Evolutionary conservation across 1,140 invertebrate species (phyloP).

Genomic region (Ceratina australensis): DNA sequence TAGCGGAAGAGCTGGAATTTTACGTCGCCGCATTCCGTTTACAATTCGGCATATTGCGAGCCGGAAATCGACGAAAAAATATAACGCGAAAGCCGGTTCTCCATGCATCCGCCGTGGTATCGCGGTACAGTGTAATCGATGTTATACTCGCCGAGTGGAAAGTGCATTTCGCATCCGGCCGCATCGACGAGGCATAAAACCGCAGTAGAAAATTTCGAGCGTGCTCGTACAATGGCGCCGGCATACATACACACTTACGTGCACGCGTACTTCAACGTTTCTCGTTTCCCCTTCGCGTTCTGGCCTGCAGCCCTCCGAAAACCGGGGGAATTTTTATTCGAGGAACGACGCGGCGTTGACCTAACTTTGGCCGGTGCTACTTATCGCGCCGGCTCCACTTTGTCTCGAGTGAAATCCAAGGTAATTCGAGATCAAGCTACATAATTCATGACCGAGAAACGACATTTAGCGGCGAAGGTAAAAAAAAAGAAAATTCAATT

Average conservation of each 20-base stretch:
- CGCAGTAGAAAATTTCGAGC: constrained; percentile 34
- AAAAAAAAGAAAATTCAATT: constrained; percentile 10
- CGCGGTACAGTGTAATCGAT: constrained; percentile 32
- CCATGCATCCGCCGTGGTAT: constrained; percentile 23
- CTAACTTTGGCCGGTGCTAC: constrained; percentile 18
- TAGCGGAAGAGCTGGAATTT: neutral
- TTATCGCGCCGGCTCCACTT: constrained; percentile 26
- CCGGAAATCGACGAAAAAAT: constrained; percentile 13
- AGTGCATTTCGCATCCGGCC: constrained; percentile 39
- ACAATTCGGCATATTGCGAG: neutral
- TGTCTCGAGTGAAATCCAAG: constrained; percentile 34
- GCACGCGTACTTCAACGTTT: constrained; percentile 9
- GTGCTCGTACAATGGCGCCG: constrained; percentile 29
- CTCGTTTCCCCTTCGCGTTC: neutral
- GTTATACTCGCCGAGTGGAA: constrained; percentile 33
- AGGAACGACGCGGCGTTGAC: constrained; percentile 22
- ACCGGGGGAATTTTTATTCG: constrained; percentile 21
- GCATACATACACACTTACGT: constrained; percentile 17
- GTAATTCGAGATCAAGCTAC: constrained; percentile 37
- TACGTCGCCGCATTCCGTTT: neutral
- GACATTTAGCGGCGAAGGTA: neutral
- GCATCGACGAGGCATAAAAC: constrained; percentile 35
- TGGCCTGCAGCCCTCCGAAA: neutral
- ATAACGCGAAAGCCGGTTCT: constrained; percentile 5
- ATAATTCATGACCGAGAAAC: constrained; percentile 18